These are phyloP conservation scores for Oreonectes daqikongensis DNA, from an alignment of 2,797 vertebrate genomes.

Conservation along the genomic window DNA sequence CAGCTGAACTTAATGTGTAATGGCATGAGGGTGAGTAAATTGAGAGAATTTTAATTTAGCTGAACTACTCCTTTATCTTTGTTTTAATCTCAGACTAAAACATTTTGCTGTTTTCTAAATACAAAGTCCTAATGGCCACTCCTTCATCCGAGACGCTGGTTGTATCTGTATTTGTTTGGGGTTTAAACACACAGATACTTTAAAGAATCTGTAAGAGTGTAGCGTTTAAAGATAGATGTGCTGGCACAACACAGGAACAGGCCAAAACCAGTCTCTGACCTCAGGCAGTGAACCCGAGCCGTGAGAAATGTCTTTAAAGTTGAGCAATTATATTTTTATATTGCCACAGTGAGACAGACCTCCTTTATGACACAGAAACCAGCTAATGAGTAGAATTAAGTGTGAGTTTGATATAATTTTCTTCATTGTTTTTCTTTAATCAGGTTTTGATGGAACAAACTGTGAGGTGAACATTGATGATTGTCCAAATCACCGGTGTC, in stretches of 20 bases:
- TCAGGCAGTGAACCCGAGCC: conserved; percentile 34
- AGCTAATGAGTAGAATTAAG: background rate
- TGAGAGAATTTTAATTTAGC: too few relatives aligned
- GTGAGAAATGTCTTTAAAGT: conserved; percentile 51
- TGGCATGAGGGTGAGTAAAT: too few relatives aligned
- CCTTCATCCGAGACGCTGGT: background rate
- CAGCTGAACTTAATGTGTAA: too few relatives aligned
- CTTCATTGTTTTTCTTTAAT: conserved; percentile 16
- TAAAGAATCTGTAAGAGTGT: conserved; percentile 31
- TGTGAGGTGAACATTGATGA: conserved; percentile 92
- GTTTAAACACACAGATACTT: conserved; percentile 26
- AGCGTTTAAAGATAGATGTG: conserved; percentile 23
- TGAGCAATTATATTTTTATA: conserved; percentile 42
- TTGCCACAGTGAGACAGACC: conserved; percentile 14
- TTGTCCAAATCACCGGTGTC: conserved; percentile 89
- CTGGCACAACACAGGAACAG: conserved; percentile 40
- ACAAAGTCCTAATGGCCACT: conserved; percentile 20
- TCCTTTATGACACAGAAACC: conserved; percentile 26
- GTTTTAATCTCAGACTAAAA: conserved; percentile 1
- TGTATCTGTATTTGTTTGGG: conserved; percentile 32
- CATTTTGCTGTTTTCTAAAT: background rate
- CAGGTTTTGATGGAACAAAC: conserved; percentile 90
- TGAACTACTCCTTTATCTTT: too few relatives aligned
- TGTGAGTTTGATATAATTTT: conserved; percentile 6
- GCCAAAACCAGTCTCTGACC: conserved; percentile 48